Base-by-base conservation (phyloP, 2,888 invertebrate genomes). In the Agriopis marginaria region DNA sequence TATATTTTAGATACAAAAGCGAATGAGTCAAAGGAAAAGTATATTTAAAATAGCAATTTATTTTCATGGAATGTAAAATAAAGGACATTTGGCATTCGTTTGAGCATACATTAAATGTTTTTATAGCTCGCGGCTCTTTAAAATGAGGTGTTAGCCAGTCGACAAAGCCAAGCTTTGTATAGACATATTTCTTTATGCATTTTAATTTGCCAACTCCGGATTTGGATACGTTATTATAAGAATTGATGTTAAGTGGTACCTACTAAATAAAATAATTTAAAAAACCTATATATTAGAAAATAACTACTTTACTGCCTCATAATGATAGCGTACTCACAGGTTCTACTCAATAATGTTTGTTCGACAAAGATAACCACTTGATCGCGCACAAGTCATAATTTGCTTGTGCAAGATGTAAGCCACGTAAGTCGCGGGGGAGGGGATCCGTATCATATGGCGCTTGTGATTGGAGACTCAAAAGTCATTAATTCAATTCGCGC, bases 1-100 rank as follows among this genome's bases (percentile, higher is more conserved):
- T 60, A 63, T 68, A 65, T 61, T 65, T 69, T 69, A 61, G 61
- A 55, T 9, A 64, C 32, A 23, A 61, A 69, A 61, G 56, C 55
- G 55, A 60, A 55, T 64, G 61, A 39, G 47, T 59, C 47, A 60
- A 68, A 50, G 54, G 17, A 42, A 61, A 14, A 64, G 40, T 42
- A 9, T 58, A 56, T 64, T 54, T 64, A 42, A 65, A 56, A 58
- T 51, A 65, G 56, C 50, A 65, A 65, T 65, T 17, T 51, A 61
- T 65, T 64, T 69, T 65, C 11, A 65, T 62, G 65, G 39, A 69
- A 69, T 69, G 69, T 62, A 61, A 63, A 63, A 54, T 60, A 63
- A 60, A 55, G 49, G 44, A 42, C 65, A 63, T 61, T 73, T 68
- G 60, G 63, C 62, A 68, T 68, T 66, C 64, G 67, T 63, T 67